Evolutionary conservation across 2,888 invertebrate species (phyloP), one percentile per base, ranked within the genome.

Genomic region (Acleris emargana): DNA sequence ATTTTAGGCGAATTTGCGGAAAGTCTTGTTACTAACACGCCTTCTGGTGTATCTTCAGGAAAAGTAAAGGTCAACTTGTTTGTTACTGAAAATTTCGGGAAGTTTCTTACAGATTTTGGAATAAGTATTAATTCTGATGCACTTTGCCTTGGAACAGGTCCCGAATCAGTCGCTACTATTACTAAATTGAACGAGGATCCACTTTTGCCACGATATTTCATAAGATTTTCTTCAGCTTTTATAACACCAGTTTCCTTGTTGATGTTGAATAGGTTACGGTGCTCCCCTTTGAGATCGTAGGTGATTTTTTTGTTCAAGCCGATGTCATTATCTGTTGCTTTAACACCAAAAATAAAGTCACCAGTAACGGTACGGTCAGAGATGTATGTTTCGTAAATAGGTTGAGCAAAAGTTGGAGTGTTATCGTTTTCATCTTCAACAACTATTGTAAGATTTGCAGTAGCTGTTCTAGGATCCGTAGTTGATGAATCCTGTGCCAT

Each of bases 311-410:
- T 96, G 83, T 98, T 98, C 0, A 93, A 87, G 0, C 96, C 97
- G 63, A 95, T 94, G 83, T 99, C 99, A 67, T 94, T 93, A 83
- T 99, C 99, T 6, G 93, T 93, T 0, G 98, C 98, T 82, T 95
- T 96, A 0, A 97, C 97, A 9, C 98, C 98, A 81, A 97, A 97
- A 25, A 99, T 97, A 88, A 98, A 99, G 76, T 97, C 95, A 80
- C 96, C 97, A 60, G 94, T 91, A 69, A 94, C 92, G 1, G 96
- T 97, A 38, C 95, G 95, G 80, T 98, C 97, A 0, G 97, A 96
- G 63, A 98, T 95, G 74, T 96, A 95, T 18, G 97, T 95, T 73
- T 95, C 95, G 82, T 97, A 97, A 69, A 94, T 94, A 2, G 94
- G 93, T 67, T 95, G 94, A 6, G 95, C 93, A 88, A 98, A 98